Percentiles rank a stretch among this genome's conserved stretches.
Evolutionary conservation across 2,797 vertebrate species (phyloP).

Genomic region (Takifugu ocellatus): DNA sequence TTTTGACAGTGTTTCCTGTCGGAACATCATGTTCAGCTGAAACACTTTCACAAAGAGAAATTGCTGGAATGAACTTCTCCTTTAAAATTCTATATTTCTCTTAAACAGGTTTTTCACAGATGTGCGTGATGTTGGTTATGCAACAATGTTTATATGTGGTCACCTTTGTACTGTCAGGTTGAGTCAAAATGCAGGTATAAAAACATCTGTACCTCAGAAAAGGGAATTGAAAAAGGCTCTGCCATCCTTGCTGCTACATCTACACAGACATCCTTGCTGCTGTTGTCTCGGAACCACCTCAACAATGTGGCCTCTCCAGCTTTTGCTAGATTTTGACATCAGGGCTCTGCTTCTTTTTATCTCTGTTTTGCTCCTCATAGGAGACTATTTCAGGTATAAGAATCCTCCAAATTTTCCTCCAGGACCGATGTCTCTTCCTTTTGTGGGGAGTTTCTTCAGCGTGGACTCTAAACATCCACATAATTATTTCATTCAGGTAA

Average conservation of each 20-base stretch:
- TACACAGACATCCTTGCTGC: background rate
- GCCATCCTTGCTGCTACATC: no score
- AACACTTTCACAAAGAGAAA: background rate
- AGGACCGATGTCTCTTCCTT: slow-evolving; percentile 68
- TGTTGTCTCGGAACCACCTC: background rate
- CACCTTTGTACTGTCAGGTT: background rate
- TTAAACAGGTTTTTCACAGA: background rate
- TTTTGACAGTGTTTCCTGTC: background rate
- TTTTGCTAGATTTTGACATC: slow-evolving; percentile 45
- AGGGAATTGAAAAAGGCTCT: no score
- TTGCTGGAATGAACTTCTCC: background rate
- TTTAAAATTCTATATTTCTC: background rate
- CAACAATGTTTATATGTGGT: background rate
- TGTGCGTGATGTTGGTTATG: background rate
- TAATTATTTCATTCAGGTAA: slow-evolving; percentile 74
- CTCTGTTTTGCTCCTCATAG: slow-evolving; percentile 60
- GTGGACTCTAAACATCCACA: slow-evolving; percentile 68
- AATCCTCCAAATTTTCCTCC: slow-evolving; percentile 77
- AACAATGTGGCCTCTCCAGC: slow-evolving; percentile 47
- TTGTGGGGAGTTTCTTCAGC: slow-evolving; percentile 71
- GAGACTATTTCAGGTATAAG: slow-evolving; percentile 68
- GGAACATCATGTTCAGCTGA: background rate
- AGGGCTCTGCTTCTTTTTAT: slow-evolving; percentile 57
- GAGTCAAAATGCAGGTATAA: background rate
- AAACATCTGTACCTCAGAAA: background rate